These are phyloP conservation scores for Pelosia muscerda DNA, from an alignment of 2,888 invertebrate genomes.

Conservation along the genomic window DNA sequence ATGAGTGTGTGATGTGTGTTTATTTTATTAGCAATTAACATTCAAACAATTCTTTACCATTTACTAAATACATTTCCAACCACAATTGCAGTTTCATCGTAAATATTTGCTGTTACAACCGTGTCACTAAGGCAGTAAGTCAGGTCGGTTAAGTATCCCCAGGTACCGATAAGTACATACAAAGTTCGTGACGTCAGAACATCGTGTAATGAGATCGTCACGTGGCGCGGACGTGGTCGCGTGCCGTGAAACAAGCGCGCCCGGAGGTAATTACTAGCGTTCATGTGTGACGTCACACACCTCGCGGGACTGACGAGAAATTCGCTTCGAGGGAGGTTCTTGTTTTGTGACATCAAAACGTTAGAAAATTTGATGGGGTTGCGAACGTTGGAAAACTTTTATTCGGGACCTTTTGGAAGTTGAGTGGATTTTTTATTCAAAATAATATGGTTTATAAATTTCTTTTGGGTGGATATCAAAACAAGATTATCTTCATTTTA, in stretches of 20 bases:
- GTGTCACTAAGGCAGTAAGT: background rate
- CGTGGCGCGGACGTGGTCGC: slow-evolving; percentile 14
- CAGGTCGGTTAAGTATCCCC: background rate
- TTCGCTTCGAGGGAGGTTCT: slow-evolving; percentile 11
- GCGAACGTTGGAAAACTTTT: background rate
- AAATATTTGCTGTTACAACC: background rate
- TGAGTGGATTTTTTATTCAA: background rate
- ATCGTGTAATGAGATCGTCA: slow-evolving; percentile 14
- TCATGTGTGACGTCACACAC: slow-evolving; percentile 35
- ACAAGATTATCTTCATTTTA: no score
- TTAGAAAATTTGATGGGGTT: slow-evolving; percentile 14
- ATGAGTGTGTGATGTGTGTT: no score
- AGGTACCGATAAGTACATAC: slow-evolving; percentile 2
- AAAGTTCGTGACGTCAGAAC: slow-evolving; percentile 16
- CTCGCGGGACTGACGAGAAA: slow-evolving; percentile 17
- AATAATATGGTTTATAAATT: background rate
- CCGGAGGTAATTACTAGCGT: slow-evolving; percentile 41
- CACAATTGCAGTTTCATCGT: background rate
- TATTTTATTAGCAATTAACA: background rate
- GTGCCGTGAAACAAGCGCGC: slow-evolving; percentile 32
- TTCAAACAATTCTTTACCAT: background rate
- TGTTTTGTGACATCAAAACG: slow-evolving; percentile 19
- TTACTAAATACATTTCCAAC: no score
- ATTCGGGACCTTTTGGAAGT: background rate
- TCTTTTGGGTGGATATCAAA: background rate